Evolutionary conservation across 2,888 invertebrate genomes (phyloP).

Genomic region (Bellardia bayeri): DNA sequence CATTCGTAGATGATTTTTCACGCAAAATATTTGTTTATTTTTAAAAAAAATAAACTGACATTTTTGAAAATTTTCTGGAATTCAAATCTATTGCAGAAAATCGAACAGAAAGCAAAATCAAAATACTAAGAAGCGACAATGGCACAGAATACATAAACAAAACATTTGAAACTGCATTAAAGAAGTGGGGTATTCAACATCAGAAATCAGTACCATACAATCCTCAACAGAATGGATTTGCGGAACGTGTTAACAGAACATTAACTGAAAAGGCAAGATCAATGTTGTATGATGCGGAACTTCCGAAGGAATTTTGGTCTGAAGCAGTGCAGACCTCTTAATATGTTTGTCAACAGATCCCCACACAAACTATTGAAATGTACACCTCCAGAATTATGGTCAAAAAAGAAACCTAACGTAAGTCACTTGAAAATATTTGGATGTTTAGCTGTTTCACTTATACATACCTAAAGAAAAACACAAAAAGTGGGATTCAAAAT

Average conservation of each 20-base stretch:
- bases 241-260: too few relatives aligned
- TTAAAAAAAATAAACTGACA: neutral
- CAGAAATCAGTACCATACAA: conserved; percentile 47
- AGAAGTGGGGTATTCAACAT: conserved; percentile 16
- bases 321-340: conserved; percentile 73
- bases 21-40: too few relatives aligned
- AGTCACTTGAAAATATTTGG: conserved; percentile 81
- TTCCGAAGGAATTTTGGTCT: conserved; percentile 67
- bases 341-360: conserved; percentile 64
- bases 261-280: too few relatives aligned
- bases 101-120: conserved; percentile 46
- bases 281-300: too few relatives aligned
- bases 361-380: conserved; percentile 61
- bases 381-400: conserved; percentile 78
- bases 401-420: conserved; percentile 78
- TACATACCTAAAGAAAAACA: conserved; percentile 49
- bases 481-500: conserved; percentile 52
- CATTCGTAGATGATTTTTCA: too few relatives aligned
- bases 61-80: conserved; percentile 44
- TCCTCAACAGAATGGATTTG: too few relatives aligned
- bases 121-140: too few relatives aligned
- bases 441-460: conserved; percentile 72
- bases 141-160: conserved; percentile 53
- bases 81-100: conserved; percentile 69
- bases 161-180: conserved; percentile 28